Evolutionary conservation across 2,113 vertebrate species (phyloP).

Genomic region (Otus sunia): DNA sequence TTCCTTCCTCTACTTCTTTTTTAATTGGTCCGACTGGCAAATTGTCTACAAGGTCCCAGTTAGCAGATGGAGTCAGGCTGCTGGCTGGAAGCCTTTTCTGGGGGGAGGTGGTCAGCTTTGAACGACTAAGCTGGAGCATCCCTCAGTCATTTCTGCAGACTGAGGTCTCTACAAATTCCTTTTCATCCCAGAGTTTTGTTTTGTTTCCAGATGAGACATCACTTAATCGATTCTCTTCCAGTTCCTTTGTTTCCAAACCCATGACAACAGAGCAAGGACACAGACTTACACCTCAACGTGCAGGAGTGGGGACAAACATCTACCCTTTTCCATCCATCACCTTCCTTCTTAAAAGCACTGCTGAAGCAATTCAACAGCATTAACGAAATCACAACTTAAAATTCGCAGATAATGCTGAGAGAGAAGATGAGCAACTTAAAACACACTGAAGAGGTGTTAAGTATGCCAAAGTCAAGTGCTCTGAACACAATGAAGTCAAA

Average conservation of each 20-base stretch:
- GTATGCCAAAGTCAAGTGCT: background rate
- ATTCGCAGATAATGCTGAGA: background rate
- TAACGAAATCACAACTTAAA: background rate
- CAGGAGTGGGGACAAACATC: background rate
- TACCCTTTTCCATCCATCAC: background rate
- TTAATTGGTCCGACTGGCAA: slow-evolving; percentile 22
- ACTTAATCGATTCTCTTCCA: background rate
- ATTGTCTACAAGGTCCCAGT: slow-evolving; percentile 24
- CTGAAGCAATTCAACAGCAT: background rate
- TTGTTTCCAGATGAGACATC: slow-evolving; percentile 18
- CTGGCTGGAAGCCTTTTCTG: slow-evolving; percentile 12
- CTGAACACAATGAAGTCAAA: background rate
- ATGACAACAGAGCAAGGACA: background rate
- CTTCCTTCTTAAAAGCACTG: background rate
- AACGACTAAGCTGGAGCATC: slow-evolving; percentile 20
- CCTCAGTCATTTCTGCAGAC: background rate
- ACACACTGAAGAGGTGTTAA: background rate
- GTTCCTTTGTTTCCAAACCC: background rate
- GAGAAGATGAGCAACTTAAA: background rate
- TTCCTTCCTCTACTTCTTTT: slow-evolving; percentile 22
- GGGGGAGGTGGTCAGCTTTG: background rate
- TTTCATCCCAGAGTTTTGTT: background rate
- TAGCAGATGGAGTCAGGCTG: background rate
- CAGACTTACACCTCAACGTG: background rate
- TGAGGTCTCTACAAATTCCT: background rate